phyloP scores from a whole-genome alignment of 2,113 vertebrate species.

The Corvus moneduloides region DNA sequence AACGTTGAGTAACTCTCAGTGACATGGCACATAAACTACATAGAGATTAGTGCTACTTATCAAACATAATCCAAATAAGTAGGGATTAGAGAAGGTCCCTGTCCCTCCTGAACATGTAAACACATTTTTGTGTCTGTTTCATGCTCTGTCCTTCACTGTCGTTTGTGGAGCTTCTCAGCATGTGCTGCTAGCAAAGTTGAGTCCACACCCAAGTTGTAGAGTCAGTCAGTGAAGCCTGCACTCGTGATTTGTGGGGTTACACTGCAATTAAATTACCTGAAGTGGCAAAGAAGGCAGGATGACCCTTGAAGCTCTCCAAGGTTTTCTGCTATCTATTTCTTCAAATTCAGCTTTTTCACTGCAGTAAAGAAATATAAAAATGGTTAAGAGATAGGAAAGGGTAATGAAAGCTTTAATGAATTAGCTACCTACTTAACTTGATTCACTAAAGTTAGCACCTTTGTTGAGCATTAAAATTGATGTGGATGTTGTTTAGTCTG shows the following conservation, averaged over 20 bases:
- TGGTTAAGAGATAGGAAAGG: background rate
- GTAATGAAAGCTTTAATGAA: background rate
- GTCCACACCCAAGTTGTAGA: background rate
- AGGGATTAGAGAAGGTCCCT: background rate
- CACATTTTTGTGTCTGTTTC: slow-evolving; percentile 42
- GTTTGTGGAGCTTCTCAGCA: slow-evolving; percentile 21
- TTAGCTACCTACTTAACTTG: background rate
- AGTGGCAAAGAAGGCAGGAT: background rate
- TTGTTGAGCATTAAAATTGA: background rate
- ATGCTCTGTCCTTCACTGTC: slow-evolving; percentile 51
- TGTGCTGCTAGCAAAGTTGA: background rate
- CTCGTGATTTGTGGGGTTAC: background rate
- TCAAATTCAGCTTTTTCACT: background rate
- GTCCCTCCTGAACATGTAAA: background rate
- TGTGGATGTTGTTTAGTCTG: background rate
- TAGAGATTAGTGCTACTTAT: background rate
- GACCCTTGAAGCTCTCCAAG: background rate
- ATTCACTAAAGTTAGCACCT: background rate
- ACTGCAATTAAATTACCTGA: background rate
- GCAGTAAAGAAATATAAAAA: background rate
- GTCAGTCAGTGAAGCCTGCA: background rate
- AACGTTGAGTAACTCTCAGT: background rate
- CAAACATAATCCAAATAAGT: background rate
- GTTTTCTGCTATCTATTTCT: background rate
- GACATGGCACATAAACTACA: background rate